phyloP scores from a whole-genome alignment of 2,888 invertebrate genomes.

The Temnothorax unifasciatus region DNA sequence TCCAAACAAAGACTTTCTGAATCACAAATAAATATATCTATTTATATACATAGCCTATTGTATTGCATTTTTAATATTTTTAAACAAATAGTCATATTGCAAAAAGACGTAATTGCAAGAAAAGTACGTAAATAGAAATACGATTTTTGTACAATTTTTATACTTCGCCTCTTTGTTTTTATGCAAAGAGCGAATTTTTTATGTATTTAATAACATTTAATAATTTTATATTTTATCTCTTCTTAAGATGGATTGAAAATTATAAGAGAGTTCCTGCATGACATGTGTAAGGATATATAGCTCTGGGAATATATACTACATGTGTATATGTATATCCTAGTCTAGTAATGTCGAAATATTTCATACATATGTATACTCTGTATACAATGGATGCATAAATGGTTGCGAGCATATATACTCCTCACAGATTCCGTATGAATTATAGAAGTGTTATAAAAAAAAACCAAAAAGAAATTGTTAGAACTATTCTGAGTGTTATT shows the following conservation, averaged over 20 bases:
- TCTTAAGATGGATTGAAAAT: constrained; percentile 5
- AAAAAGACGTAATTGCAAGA: background rate
- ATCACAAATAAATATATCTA: background rate
- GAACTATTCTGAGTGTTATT: constrained; percentile 40
- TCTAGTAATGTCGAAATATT: constrained; percentile 35
- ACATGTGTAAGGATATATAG: constrained; percentile 11
- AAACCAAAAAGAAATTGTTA: constrained; percentile 62
- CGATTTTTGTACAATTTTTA: constrained; percentile 20
- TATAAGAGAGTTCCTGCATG: constrained; percentile 31
- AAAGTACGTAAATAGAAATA: background rate
- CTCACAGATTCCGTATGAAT: constrained; percentile 13
- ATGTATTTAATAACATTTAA: constrained; percentile 36
- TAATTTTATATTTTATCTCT: constrained; percentile 27
- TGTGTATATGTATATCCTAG: constrained; percentile 33
- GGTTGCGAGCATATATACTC: background rate
- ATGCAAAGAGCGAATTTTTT: constrained; percentile 37
- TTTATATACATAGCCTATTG: background rate
- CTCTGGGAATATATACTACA: constrained; percentile 15
- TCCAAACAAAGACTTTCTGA: background rate
- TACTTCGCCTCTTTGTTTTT: constrained; percentile 49
- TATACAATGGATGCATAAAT: background rate
- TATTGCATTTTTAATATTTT: constrained; percentile 23
- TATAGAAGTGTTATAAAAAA: constrained; percentile 61
- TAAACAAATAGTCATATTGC: constrained; percentile 1
- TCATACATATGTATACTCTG: background rate